phyloP scores from a whole-genome alignment of 2,797 vertebrate genomes.

The Melanotaenia pygmaea region DNA sequence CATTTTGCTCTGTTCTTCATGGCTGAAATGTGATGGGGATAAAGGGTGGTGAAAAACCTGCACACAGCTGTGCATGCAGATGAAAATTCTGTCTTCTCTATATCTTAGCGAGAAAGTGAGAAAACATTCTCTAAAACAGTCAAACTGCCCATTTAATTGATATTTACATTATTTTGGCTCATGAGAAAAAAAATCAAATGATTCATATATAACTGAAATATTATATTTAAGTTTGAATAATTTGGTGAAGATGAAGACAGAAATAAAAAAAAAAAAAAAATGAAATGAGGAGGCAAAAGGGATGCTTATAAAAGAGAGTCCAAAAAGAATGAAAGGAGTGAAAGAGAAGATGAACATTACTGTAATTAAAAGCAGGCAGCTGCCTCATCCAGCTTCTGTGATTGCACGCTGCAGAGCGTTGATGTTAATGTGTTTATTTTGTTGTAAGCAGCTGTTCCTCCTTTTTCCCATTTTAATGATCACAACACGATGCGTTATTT shows the following conservation, averaged over 20 bases:
- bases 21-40: no score
- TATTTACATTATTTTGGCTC: no score
- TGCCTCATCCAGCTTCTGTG: slow-evolving; percentile 70
- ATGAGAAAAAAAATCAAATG: no score
- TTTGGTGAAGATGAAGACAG: not conserved
- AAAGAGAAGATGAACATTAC: slow-evolving; percentile 39
- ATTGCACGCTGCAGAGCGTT: slow-evolving; percentile 62
- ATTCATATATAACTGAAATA: no score
- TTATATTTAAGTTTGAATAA: no score
- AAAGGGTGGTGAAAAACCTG: no score
- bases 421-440: slow-evolving; percentile 79
- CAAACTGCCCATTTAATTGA: no score
- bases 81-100: not conserved
- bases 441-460: slow-evolving; percentile 76
- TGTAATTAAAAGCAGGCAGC: slow-evolving; percentile 72
- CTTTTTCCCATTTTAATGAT: slow-evolving; percentile 72
- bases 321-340: slow-evolving; percentile 33
- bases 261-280: not conserved
- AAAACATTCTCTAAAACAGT: not conserved
- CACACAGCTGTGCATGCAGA: not conserved
- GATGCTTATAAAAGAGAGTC: slow-evolving; percentile 15
- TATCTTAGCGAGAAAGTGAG: not conserved
- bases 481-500: slow-evolving; percentile 64
- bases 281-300: not conserved
- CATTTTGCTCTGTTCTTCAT: no score